These are phyloP conservation scores for Parasteatoda lunata DNA, from an alignment of 2,888 invertebrate genomes.

Conservation along the genomic window DNA sequence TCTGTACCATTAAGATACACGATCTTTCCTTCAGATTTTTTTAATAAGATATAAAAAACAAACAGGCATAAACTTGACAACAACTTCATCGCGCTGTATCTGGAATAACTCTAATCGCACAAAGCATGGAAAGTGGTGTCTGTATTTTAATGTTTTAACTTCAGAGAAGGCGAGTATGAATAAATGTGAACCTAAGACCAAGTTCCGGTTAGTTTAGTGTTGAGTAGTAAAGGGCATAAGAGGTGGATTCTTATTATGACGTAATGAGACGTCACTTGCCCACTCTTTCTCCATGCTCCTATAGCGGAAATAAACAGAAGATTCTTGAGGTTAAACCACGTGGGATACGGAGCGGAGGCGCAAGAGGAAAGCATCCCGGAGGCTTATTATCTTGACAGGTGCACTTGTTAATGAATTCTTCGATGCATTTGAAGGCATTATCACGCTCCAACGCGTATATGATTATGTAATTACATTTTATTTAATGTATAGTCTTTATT, in stretches of 20 bases:
- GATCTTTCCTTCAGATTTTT: conserved; percentile 25
- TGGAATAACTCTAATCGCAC: background rate
- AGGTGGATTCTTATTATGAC: conserved; percentile 21
- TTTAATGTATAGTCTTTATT: no score
- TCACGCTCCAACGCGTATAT: no score
- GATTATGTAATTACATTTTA: no score
- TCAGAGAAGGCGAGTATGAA: conserved; percentile 5
- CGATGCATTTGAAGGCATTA: no score
- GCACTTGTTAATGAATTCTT: background rate
- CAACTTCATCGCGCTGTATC: background rate
- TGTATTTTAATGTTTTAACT: background rate
- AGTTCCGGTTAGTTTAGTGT: conserved; percentile 48
- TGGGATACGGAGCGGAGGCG: conserved; percentile 5
- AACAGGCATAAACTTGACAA: background rate
- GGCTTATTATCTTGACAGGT: background rate
- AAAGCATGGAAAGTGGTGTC: background rate
- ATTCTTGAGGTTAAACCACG: background rate
- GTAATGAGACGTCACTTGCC: conserved; percentile 44
- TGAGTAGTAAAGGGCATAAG: conserved; percentile 17
- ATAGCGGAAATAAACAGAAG: conserved; percentile 8
- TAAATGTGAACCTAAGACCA: conserved; percentile 31
- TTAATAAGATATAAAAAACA: background rate
- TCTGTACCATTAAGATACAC: conserved; percentile 56
- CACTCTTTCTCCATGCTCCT: conserved; percentile 5
- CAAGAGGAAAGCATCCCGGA: conserved; percentile 1